Conservation (phyloP, 1,140 invertebrate genomes). For the Sarcophaga bullata region DNA sequence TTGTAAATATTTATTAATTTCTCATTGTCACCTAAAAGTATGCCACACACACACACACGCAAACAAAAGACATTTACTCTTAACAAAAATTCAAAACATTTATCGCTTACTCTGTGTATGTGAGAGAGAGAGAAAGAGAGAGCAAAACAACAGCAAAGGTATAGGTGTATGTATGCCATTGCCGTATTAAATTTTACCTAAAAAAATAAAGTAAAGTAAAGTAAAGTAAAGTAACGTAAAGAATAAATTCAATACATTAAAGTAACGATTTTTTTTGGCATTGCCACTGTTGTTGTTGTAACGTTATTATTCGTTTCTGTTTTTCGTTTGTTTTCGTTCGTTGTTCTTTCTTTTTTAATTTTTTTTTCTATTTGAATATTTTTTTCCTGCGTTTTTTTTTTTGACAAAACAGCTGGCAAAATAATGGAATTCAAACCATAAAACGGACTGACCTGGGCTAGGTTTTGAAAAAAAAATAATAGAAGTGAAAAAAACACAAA, state of each 20-base stretch:
- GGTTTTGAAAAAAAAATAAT: conserved; percentile 36
- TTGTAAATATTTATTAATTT: no score
- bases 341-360: neutral
- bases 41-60: neutral
- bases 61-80: neutral
- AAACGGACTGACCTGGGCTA: conserved; percentile 37
- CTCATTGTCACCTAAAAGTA: conserved; percentile 6
- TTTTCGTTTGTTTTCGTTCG: neutral
- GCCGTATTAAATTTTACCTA: conserved; percentile 32
- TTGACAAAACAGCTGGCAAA: conserved; percentile 37
- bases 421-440: conserved; percentile 37
- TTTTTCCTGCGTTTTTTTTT: conserved; percentile 11
- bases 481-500: neutral
- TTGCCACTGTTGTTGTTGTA: neutral
- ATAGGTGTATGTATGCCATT: neutral
- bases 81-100: no score
- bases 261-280: neutral
- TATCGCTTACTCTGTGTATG: no score
- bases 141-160: no score
- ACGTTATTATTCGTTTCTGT: neutral
- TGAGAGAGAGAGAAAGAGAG: no score
- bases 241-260: neutral
- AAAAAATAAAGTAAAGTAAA: neutral
- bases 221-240: neutral
- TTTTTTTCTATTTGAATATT: no score